Evolutionary conservation across 2,888 invertebrate genomes (phyloP).

Genomic region (Lasioglossum calceatum): DNA sequence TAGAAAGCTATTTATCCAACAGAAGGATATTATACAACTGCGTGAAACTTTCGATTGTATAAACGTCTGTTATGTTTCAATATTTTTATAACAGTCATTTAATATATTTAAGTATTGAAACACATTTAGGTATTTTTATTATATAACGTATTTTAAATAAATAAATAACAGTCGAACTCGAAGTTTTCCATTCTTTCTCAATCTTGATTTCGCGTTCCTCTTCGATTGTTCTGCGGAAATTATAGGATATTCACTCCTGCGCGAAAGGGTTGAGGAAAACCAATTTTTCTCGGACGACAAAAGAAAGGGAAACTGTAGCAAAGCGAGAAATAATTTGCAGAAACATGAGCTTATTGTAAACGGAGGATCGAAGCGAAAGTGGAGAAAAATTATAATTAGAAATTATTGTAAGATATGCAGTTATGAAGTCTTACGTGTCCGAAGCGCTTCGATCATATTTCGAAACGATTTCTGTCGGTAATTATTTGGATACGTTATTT

Average conservation of each 20-base stretch:
- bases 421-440: neutral
- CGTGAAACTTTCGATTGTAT: slow-evolving; percentile 7
- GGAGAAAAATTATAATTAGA: neutral
- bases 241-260: neutral
- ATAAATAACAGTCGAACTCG: neutral
- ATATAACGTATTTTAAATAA: neutral
- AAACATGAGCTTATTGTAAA: slow-evolving; percentile 37
- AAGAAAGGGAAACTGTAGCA: neutral
- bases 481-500: slow-evolving; percentile 23
- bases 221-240: neutral
- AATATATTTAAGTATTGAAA: neutral
- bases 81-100: neutral
- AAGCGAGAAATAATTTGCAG: slow-evolving; percentile 8
- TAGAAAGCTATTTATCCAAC: neutral
- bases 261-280: slow-evolving; percentile 26
- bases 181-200: neutral
- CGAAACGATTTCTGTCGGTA: neutral
- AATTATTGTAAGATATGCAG: neutral
- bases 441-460: slow-evolving; percentile 12
- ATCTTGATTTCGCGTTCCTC: neutral
- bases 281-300: neutral
- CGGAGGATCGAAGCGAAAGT: neutral
- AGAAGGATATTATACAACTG: neutral
- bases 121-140: neutral
- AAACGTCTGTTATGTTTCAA: neutral